Evolutionary conservation across 1,140 invertebrate species (phyloP), one percentile per base, ranked within the genome.

Genomic region (Drosophila watanabei): DNA sequence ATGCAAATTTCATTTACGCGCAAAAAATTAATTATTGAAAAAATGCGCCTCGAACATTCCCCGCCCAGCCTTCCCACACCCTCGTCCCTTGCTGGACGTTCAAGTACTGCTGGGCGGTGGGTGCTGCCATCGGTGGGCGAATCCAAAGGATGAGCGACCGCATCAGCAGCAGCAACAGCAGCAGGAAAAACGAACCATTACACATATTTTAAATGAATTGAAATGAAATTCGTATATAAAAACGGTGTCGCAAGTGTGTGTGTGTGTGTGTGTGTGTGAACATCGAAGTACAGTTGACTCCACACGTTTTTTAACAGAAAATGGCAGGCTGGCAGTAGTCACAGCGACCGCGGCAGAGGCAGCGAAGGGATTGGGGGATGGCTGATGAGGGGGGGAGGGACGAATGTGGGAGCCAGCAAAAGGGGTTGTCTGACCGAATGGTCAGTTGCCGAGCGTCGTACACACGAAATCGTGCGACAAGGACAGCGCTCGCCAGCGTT

Each of bases 11-110:
- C 82, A 89, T 82, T 89, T 90, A 90, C 86, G 86, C 86, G 86
- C 79, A 89, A 89, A 89, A 89, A 89, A 89, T 89, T 89, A 89
- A 89, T 90, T 89, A 90, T 89, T 90, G 86, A 89, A 89, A 89
- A 89, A 89, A 85, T 80, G 81, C 72, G 86, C 84, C 69, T 45
- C 59, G 64, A 56, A 75, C 72, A 56, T 32, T 16, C 4, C 37
- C 49, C 30, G 16, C 46, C 54, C 39, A 28, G 30, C 18, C 10
- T 32, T 39, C 13, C 9, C 39, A 35, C 10, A 24, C 14, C n/a
- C 45, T 35, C 41, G 32, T 14, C 43, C 46, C 20, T 16, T 20
- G 68, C 35, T 45, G 52, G 28, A 57, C 70, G 41, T 61, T 61
- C 24, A 60, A 72, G 18, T 10, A 46, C 46, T 43, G 30, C 37